Evolutionary conservation across 2,888 invertebrate species (phyloP).

Genomic region (Ptilodon capucinus): DNA sequence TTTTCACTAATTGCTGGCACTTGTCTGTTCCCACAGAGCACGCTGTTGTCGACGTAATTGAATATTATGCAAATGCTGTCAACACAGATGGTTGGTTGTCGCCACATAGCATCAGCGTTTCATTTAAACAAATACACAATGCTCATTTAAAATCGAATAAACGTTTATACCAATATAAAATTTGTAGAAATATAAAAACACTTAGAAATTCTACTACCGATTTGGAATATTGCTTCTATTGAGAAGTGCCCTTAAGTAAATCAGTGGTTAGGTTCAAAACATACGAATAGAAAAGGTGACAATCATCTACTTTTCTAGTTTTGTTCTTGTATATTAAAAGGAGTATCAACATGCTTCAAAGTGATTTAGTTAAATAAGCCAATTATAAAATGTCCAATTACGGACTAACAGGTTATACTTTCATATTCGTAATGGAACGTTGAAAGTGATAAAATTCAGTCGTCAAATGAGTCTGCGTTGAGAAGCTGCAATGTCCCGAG

Average conservation of each 20-base stretch:
- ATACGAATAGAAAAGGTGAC: too few relatives aligned
- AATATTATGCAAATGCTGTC: slow-evolving; percentile 18
- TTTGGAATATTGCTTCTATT: background rate
- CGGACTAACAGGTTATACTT: slow-evolving; percentile 9
- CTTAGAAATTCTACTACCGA: too few relatives aligned
- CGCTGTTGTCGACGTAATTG: slow-evolving; percentile 1
- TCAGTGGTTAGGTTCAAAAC: too few relatives aligned
- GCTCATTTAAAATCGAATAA: slow-evolving; percentile 1
- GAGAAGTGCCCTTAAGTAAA: too few relatives aligned
- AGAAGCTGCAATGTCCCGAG: slow-evolving; percentile 22
- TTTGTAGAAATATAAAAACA: background rate
- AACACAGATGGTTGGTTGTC: slow-evolving; percentile 11
- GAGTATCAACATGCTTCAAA: too few relatives aligned
- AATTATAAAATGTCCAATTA: background rate
- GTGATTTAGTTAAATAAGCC: background rate
- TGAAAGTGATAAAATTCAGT: slow-evolving; percentile 21
- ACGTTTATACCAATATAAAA: slow-evolving; percentile 7
- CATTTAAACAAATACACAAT: slow-evolving; percentile 7
- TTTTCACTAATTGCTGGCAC: slow-evolving; percentile 39
- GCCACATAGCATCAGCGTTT: background rate
- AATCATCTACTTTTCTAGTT: too few relatives aligned
- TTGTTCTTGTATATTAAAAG: too few relatives aligned
- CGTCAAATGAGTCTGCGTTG: background rate
- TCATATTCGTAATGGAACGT: slow-evolving; percentile 22
- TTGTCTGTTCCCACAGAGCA: slow-evolving; percentile 8